Evolutionary conservation across 2,888 invertebrate genomes (phyloP).

Genomic region (Acanthosoma haemorrhoidale): DNA sequence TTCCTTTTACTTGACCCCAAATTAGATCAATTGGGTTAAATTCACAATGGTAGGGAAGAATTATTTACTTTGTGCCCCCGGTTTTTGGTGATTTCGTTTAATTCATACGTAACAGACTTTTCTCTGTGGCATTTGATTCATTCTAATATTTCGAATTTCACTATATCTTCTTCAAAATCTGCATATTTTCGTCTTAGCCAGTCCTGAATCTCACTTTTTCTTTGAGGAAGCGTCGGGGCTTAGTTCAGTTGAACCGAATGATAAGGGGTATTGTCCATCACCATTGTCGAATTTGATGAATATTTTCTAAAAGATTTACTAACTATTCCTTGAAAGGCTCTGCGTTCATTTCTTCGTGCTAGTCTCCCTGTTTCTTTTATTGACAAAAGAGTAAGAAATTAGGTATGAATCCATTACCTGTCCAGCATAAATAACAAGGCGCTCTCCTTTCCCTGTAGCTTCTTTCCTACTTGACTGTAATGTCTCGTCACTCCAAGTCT

Average conservation of each 20-base stretch:
- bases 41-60: slow-evolving; percentile 41
- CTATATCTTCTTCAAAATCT: background rate
- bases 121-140: slow-evolving; percentile 38
- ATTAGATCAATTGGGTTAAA: slow-evolving; percentile 37
- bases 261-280: background rate
- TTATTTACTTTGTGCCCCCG: slow-evolving; percentile 38
- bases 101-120: slow-evolving; percentile 32
- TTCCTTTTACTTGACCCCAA: background rate
- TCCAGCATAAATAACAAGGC: background rate
- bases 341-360: background rate
- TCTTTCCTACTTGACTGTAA: background rate
- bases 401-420: background rate
- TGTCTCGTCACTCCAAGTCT: too few relatives aligned
- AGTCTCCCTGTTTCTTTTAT: background rate
- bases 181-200: background rate
- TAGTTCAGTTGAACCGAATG: background rate
- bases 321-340: background rate
- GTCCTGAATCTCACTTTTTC: background rate
- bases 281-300: background rate
- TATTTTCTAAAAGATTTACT: background rate
- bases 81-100: slow-evolving; percentile 35
- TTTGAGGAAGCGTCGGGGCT: background rate
- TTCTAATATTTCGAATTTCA: slow-evolving; percentile 39
- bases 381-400: background rate
- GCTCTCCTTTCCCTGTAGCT: background rate